phyloP scores from a whole-genome alignment of 1,140 invertebrate genomes.

The Sesamia nonagrioides region DNA sequence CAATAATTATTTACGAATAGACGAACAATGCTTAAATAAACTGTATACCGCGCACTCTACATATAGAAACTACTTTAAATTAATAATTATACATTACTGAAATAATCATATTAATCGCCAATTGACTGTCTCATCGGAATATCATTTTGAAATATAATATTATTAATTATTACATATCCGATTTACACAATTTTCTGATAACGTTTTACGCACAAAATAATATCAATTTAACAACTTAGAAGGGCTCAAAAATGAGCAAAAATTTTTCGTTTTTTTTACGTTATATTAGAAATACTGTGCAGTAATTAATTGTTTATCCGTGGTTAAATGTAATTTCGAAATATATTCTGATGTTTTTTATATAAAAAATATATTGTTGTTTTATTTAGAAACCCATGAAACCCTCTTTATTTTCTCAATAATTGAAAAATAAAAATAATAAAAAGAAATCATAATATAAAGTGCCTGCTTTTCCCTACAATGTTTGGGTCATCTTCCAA shows the following conservation, averaged over 20 bases:
- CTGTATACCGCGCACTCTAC: constrained; percentile 21
- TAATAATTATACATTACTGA: not conserved
- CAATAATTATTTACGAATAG: constrained; percentile 25
- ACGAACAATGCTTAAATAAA: constrained; percentile 6
- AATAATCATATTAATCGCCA: constrained; percentile 42
- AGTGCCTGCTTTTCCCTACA: no score
- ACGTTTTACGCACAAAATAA: constrained; percentile 62
- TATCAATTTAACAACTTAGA: constrained; percentile 36
- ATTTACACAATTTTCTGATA: constrained; percentile 63
- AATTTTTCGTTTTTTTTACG: constrained; percentile 52
- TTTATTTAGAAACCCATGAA: constrained; percentile 59
- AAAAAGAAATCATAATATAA: not conserved
- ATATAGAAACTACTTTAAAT: constrained; percentile 10
- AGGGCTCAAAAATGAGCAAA: constrained; percentile 5
- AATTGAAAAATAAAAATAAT: not conserved
- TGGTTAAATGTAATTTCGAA: constrained; percentile 82
- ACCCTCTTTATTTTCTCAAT: no score
- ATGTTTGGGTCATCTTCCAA: no score
- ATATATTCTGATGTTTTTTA: constrained; percentile 86
- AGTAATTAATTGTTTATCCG: constrained; percentile 60
- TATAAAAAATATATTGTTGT: constrained; percentile 74
- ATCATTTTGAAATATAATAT: constrained; percentile 61
- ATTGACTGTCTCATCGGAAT: constrained; percentile 60
- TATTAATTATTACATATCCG: constrained; percentile 65
- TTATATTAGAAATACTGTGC: constrained; percentile 60